Conservation (phyloP, 2,113 vertebrate species). For the Chascanopsetta lugubris region DNA sequence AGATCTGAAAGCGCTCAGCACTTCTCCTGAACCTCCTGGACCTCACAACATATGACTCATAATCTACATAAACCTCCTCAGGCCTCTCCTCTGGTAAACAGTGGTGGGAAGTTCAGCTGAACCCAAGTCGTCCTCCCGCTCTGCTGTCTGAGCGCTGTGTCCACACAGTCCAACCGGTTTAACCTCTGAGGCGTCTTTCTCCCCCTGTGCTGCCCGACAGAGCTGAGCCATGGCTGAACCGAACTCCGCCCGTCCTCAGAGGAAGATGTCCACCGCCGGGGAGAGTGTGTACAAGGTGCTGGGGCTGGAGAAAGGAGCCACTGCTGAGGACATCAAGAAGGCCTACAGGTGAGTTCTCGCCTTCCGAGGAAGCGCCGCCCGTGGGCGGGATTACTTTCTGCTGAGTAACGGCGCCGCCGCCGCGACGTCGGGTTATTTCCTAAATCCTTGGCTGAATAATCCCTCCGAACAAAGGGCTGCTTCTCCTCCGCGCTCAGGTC, state of each 20-base stretch:
- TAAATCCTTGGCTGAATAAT: not conserved
- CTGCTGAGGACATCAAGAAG: slow-evolving; percentile 89
- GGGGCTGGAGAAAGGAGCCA: slow-evolving; percentile 88
- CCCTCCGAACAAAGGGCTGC: no score
- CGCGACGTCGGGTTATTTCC: not conserved
- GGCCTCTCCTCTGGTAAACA: slow-evolving; percentile 16
- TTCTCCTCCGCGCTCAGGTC: not conserved
- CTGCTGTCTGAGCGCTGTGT: no score
- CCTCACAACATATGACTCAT: not conserved
- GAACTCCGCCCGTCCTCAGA: slow-evolving; percentile 78
- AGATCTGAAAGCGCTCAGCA: no score
- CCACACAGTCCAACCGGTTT: no score
- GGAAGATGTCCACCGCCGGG: slow-evolving; percentile 87
- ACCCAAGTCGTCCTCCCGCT: no score
- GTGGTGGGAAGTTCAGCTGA: not conserved
- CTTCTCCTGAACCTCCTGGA: not conserved
- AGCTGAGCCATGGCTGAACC: slow-evolving; percentile 84
- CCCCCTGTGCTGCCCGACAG: slow-evolving; percentile 30
- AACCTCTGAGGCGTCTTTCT: not conserved
- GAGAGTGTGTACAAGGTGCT: slow-evolving; percentile 87
- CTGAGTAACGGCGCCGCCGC: not conserved
- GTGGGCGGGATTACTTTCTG: slow-evolving; percentile 3
- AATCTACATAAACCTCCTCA: not conserved
- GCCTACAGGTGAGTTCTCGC: slow-evolving; percentile 92
- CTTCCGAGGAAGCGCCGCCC: no score